phyloP scores from a whole-genome alignment of 2,888 invertebrate species.

The Lasioglossum vierecki region DNA sequence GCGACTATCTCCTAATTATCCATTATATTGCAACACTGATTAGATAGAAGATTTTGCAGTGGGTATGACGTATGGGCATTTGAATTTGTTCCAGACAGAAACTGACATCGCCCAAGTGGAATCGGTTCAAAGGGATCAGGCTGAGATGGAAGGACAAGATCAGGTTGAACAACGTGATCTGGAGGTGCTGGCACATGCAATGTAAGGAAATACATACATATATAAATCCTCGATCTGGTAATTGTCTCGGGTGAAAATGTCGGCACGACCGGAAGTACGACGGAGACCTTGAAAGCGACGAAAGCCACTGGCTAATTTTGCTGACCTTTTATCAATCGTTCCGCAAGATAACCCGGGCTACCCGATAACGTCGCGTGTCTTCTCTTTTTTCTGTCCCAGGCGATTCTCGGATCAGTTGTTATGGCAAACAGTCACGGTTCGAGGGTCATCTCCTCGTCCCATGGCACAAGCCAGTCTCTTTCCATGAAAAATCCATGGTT shows the following conservation, averaged over 20 bases:
- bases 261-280: conserved; percentile 37
- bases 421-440: conserved; percentile 27
- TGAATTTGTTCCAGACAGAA: conserved; percentile 93
- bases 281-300: conserved; percentile 12
- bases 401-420: conserved; percentile 28
- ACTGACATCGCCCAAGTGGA: conserved; percentile 99
- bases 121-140: conserved; percentile 99
- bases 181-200: conserved; percentile 99
- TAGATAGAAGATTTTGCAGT: conserved; percentile 34
- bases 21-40: neutral
- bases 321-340: conserved; percentile 53
- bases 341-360: conserved; percentile 47
- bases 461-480: neutral
- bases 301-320: conserved; percentile 46
- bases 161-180: conserved; percentile 99
- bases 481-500: neutral
- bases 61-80: conserved; percentile 73
- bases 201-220: conserved; percentile 87
- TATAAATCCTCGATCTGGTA: neutral
- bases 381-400: conserved; percentile 17
- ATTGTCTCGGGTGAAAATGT: neutral
- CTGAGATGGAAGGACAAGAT: conserved; percentile 99
- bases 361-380: conserved; percentile 35
- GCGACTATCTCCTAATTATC: neutral
- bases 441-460: conserved; percentile 13